Evolutionary conservation across 2,888 invertebrate species (phyloP).

Genomic region (Spicauda simplicius): DNA sequence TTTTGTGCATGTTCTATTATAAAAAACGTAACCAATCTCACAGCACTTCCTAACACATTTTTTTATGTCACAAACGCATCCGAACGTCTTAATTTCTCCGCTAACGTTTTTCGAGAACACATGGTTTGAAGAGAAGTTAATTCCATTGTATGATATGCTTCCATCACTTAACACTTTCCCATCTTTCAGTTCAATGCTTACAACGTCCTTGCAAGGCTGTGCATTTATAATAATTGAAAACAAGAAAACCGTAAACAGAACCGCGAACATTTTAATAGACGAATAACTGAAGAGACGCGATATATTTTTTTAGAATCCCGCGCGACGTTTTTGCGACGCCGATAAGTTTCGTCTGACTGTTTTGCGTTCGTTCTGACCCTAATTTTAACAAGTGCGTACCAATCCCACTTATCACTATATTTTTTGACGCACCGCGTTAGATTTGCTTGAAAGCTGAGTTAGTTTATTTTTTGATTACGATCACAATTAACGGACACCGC

Average conservation of each 20-base stretch:
- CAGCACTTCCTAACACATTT: slow-evolving; percentile 73
- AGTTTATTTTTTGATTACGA: too few relatives aligned
- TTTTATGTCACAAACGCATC: slow-evolving; percentile 62
- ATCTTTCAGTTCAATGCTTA: slow-evolving; percentile 60
- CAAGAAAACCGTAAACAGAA: slow-evolving; percentile 46
- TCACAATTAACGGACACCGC: background rate
- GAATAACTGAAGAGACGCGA: slow-evolving; percentile 20
- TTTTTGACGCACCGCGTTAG: background rate
- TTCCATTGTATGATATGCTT: slow-evolving; percentile 50
- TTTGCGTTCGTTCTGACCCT: slow-evolving; percentile 10
- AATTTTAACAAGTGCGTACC: background rate
- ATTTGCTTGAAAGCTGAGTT: background rate
- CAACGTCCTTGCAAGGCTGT: slow-evolving; percentile 53
- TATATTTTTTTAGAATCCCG: slow-evolving; percentile 29
- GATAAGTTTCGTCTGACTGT: slow-evolving; percentile 40
- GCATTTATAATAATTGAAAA: slow-evolving; percentile 44
- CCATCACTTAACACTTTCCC: slow-evolving; percentile 47
- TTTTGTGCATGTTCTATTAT: slow-evolving; percentile 48
- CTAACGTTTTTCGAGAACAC: slow-evolving; percentile 56
- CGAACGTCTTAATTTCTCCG: slow-evolving; percentile 56
- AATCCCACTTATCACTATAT: background rate
- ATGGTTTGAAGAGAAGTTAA: slow-evolving; percentile 55
- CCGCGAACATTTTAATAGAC: slow-evolving; percentile 42
- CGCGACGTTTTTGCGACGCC: slow-evolving; percentile 35
- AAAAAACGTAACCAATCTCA: slow-evolving; percentile 50